phyloP scores from a whole-genome alignment of 2,888 invertebrate species.

The Drosophila kokeensis region DNA sequence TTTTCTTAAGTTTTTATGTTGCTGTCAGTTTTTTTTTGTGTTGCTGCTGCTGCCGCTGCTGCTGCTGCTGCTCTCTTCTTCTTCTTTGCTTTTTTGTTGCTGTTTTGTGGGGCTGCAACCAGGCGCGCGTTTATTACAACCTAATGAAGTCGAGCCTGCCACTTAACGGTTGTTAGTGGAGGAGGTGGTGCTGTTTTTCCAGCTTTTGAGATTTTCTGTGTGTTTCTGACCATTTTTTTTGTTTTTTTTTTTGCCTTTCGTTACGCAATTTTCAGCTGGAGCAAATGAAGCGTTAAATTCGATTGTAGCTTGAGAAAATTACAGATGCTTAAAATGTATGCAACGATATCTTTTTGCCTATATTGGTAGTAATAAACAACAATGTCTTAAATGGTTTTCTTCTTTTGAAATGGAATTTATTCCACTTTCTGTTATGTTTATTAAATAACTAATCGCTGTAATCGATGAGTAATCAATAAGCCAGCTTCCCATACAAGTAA shows the following conservation, averaged over 20 bases:
- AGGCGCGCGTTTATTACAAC: slow-evolving; percentile 78
- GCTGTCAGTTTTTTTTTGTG: slow-evolving; percentile 63
- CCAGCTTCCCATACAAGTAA: neutral
- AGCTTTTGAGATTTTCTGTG: slow-evolving; percentile 20
- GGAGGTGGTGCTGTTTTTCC: slow-evolving; percentile 41
- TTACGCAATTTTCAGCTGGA: slow-evolving; percentile 60
- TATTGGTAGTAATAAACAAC: neutral
- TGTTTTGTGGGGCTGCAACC: slow-evolving; percentile 69
- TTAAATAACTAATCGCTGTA: neutral
- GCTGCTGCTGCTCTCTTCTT: slow-evolving; percentile 1
- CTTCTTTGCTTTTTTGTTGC: neutral
- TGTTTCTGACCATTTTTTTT: neutral
- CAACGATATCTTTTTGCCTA: neutral
- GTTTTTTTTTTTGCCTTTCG: slow-evolving; percentile 28
- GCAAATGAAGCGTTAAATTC: slow-evolving; percentile 64
- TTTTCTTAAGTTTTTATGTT: slow-evolving; percentile 70
- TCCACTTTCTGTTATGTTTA: neutral
- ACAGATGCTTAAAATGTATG: slow-evolving; percentile 1
- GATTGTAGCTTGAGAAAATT: slow-evolving; percentile 18
- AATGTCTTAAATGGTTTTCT: neutral
- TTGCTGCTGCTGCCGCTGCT: slow-evolving; percentile 4
- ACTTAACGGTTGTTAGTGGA: slow-evolving; percentile 70
- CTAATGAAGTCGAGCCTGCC: slow-evolving; percentile 80
- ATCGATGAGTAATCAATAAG: neutral
- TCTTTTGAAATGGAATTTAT: neutral